These are phyloP conservation scores for Parauchenoglanis punctatus DNA, from an alignment of 2,797 vertebrate genomes.

Conservation along the genomic window DNA sequence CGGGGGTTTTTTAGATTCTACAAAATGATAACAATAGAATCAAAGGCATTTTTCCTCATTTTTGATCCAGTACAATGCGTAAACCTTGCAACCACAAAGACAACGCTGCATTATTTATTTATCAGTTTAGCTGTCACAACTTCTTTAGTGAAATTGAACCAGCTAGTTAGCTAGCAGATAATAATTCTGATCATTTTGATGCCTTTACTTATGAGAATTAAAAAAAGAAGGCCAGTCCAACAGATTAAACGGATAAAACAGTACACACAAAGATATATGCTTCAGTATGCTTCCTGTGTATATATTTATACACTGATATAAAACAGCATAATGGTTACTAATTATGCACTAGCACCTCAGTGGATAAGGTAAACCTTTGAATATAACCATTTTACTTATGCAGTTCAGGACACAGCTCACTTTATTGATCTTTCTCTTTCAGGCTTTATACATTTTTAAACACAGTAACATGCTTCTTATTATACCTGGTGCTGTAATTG, in stretches of 20 bases:
- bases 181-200: not conserved
- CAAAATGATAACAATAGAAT: not conserved
- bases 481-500: slow-evolving; percentile 71
- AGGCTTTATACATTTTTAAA: not conserved
- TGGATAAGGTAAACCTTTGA: not conserved
- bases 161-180: not conserved
- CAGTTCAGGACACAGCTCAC: not conserved
- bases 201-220: not conserved
- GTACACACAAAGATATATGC: not conserved
- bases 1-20: no score
- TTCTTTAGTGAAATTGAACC: not conserved
- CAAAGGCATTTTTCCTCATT: not conserved
- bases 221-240: not conserved
- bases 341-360: not conserved
- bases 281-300: not conserved
- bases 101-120: not conserved
- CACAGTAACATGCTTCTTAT: not conserved
- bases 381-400: not conserved
- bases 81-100: not conserved
- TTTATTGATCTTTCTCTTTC: not conserved
- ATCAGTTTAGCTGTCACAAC: not conserved
- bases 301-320: not conserved
- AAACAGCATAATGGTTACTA: not conserved
- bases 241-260: not conserved
- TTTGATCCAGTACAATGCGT: not conserved